Percentiles rank a stretch among this genome's conserved stretches.
Evolutionary conservation across 2,113 vertebrate genomes (phyloP).

Genomic region (Trachemys scripta): DNA sequence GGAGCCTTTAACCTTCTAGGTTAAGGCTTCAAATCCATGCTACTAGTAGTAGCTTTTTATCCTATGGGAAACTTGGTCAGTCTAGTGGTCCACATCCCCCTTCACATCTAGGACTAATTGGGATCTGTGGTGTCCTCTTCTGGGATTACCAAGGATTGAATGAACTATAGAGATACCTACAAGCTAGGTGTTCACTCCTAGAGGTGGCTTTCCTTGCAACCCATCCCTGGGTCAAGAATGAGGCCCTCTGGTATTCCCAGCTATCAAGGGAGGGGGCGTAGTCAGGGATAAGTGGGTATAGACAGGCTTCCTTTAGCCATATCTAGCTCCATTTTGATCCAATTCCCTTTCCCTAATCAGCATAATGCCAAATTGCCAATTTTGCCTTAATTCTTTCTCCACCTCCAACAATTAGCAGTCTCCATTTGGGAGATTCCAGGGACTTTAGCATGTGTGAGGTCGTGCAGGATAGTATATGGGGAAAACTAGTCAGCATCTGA

Average conservation of each 20-base stretch:
- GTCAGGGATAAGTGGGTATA: fast-evolving
- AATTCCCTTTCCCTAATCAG: background rate
- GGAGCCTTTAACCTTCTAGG: background rate
- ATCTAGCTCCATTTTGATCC: background rate
- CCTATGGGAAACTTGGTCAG: too few relatives aligned
- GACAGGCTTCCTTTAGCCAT: background rate
- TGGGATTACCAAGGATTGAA: background rate
- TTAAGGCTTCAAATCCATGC: too few relatives aligned
- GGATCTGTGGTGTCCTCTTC: background rate
- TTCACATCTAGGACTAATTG: too few relatives aligned
- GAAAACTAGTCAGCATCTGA: fast-evolving
- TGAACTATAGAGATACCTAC: background rate
- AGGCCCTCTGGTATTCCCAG: background rate
- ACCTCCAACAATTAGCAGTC: background rate
- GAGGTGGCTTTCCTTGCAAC: background rate
- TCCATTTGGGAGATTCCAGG: background rate
- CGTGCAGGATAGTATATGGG: fast-evolving
- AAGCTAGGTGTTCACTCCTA: background rate
- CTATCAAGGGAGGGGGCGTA: background rate
- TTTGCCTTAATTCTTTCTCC: background rate
- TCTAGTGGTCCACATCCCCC: too few relatives aligned
- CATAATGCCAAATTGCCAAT: fast-evolving
- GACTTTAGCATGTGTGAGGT: background rate
- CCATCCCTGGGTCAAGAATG: background rate
- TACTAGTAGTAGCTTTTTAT: too few relatives aligned